Conservation (phyloP, 2,113 vertebrate species). For the Pseudopipra pipra region DNA sequence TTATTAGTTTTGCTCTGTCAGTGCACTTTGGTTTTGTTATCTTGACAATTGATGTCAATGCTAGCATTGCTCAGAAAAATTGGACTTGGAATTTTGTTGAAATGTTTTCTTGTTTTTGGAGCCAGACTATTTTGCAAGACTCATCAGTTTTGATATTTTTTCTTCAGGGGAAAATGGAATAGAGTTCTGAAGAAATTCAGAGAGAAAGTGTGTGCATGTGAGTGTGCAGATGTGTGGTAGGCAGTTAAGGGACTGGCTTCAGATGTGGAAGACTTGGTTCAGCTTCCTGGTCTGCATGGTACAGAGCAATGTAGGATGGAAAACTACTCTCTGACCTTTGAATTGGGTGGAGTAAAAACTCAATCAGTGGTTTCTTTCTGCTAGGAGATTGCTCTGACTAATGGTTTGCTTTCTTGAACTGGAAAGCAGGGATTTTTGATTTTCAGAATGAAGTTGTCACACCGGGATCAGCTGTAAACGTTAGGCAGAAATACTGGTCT, state of each 20-base stretch:
- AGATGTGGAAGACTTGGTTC: conserved; percentile 24
- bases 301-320: conserved; percentile 1
- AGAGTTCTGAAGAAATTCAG: not conserved
- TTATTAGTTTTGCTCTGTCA: not conserved
- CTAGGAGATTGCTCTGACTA: conserved; percentile 37
- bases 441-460: conserved; percentile 3
- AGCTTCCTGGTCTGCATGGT: not conserved
- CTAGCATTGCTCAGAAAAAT: not conserved
- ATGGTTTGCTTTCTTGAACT: conserved; percentile 20
- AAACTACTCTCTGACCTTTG: conserved; percentile 64
- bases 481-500: not conserved
- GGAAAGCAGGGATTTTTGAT: conserved; percentile 12
- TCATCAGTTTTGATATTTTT: not conserved
- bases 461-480: not conserved
- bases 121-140: conserved; percentile 13
- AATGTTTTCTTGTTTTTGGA: not conserved
- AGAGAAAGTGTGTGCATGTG: not conserved
- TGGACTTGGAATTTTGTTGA: not conserved
- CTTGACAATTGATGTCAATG: not conserved
- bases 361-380: conserved; percentile 16
- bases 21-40: not conserved
- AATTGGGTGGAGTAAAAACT: conserved; percentile 57
- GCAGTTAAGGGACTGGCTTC: not conserved
- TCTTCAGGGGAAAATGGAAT: not conserved
- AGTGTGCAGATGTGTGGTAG: not conserved